Conservation (phyloP, 2,797 vertebrate species). For the Crenuchus spilurus region DNA sequence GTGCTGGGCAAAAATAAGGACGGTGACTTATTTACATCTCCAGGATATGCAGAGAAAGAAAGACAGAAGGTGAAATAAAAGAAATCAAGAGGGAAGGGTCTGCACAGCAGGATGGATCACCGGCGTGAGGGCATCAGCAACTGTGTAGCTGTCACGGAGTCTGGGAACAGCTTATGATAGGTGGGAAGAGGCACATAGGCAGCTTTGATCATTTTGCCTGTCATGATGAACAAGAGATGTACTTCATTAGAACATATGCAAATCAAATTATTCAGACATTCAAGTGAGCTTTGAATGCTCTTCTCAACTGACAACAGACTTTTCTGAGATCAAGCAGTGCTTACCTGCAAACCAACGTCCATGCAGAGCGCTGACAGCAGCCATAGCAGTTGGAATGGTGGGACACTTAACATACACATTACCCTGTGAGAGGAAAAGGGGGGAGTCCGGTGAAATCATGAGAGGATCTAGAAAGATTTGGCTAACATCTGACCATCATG, state of each 20-base stretch:
- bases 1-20: neutral
- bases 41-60: neutral
- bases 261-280: neutral
- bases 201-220: constrained; percentile 98
- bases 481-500: neutral
- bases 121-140: constrained; percentile 93
- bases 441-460: neutral
- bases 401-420: constrained; percentile 99
- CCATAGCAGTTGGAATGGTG: constrained; percentile 92
- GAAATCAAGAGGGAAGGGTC: neutral
- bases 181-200: constrained; percentile 97
- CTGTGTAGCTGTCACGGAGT: constrained; percentile 95
- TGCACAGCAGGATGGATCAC: constrained; percentile 77
- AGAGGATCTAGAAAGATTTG: neutral
- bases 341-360: constrained; percentile 99
- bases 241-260: neutral
- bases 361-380: constrained; percentile 93
- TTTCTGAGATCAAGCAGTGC: constrained; percentile 40
- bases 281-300: neutral
- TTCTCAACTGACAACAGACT: no score
- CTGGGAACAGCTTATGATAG: constrained; percentile 98
- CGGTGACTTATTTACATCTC: constrained; percentile 16
- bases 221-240: neutral
- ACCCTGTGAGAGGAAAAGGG: constrained; percentile 76
- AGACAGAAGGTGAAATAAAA: constrained; percentile 18